Base-by-base conservation (phyloP, 2,888 invertebrate genomes). In the Malthinus seriepunctatus region DNA sequence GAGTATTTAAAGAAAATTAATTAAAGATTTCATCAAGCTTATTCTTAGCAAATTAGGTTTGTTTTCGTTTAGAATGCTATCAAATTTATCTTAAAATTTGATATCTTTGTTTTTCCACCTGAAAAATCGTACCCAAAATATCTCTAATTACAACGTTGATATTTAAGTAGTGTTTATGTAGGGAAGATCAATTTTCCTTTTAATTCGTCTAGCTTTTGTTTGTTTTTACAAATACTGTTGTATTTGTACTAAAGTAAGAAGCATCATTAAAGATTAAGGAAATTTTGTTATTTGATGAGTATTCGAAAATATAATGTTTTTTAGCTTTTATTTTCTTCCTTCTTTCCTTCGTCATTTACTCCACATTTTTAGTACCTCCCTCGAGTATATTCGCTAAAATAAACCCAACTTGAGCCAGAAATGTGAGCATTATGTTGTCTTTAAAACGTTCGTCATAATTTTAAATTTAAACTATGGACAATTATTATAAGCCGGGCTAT, bases 261-360 rank as follows among this genome's bases (percentile, higher is more conserved):
- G 61, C 58, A 62, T 65, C 60, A 62, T 56, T 66, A 57, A 45
- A 67, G 65, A 69, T 69, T 69, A 69, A 68, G 68, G 68, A 66
- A 68, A 66, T 66, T 68, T 69, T 65, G 69, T 65, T 67, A 70
- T 69, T 69, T 68, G 68, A 69, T 63, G 67, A 65, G 64, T 63
- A 66, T 62, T 64, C 32, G 60, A 62, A 59, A 67, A 65, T 61
- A 60, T 67, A 64, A 63, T 63, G 66, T 45, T 61, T 60, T 62
- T 63, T 51, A 42, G 60, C 53, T 58, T 66, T 57, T 63, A 64
- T 60, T 61, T 63, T 60, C 58, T 60, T 63, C 65, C 64, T 62
- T 63, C 63, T 64, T 67, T 66, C 66, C 62, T 65, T 65, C 64
- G 63, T 65, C 66, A 65, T 68, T 66, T 63, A 62, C 65, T 67